Evolutionary conservation across 2,888 invertebrate genomes (phyloP).

Genomic region (Esperia sulphurella): DNA sequence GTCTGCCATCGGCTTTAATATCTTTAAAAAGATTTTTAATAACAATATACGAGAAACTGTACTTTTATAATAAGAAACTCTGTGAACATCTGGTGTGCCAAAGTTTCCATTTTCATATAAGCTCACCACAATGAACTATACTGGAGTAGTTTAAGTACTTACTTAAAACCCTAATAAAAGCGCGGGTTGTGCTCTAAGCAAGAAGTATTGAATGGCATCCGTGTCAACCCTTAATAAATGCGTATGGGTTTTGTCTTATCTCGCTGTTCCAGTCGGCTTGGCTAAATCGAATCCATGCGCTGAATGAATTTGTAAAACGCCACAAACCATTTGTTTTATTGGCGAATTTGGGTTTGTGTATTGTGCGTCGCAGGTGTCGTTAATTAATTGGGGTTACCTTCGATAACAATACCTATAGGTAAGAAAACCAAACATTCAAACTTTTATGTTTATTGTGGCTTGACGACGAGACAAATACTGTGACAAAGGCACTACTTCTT

Average conservation of each 20-base stretch:
- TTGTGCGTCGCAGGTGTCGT: not conserved
- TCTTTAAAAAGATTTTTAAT: not conserved
- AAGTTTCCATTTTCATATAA: not conserved
- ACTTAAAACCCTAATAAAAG: not conserved
- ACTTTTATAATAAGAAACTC: conserved; percentile 6
- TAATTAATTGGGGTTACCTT: not conserved
- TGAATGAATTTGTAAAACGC: conserved; percentile 52
- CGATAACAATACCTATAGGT: too few species aligned
- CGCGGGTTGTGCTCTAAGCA: conserved; percentile 3
- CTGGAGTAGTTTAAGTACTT: not conserved
- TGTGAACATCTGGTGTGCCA: not conserved
- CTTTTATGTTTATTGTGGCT: too few species aligned
- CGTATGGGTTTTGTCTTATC: conserved; percentile 50
- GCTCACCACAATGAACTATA: not conserved
- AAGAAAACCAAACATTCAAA: too few species aligned
- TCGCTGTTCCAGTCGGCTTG: conserved; percentile 53
- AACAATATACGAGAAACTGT: not conserved
- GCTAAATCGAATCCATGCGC: conserved; percentile 40
- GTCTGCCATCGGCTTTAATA: too few species aligned
- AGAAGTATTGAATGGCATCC: conserved; percentile 11
- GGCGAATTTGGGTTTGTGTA: conserved; percentile 8
- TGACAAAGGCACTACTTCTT: too few species aligned
- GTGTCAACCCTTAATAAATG: conserved; percentile 24
- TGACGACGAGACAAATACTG: too few species aligned
- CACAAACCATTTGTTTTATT: conserved; percentile 45